phyloP scores from a whole-genome alignment of 37 sponge, comb jelly and placozoan genomes.

The Halisarca cf. caerulea region DNA sequence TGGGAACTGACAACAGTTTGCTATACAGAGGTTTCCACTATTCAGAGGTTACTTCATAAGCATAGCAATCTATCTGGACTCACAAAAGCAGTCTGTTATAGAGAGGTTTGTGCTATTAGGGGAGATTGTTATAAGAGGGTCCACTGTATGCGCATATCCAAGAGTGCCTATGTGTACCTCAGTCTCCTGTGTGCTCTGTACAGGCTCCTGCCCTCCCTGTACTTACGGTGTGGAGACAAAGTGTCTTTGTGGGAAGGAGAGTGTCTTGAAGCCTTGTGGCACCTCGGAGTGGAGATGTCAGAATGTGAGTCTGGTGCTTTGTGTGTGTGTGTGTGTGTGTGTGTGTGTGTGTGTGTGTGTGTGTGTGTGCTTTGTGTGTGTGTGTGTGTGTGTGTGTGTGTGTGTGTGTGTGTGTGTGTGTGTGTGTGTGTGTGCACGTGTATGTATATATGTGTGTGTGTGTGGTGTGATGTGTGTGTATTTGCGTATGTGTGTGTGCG shows the following conservation, averaged over 20 bases:
- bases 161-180: no score
- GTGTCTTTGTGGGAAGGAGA: conserved; percentile 81
- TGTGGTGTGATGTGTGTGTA: no score
- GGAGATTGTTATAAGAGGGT: no score
- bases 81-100: no score
- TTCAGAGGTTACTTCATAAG: no score
- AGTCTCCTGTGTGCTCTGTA: neutral
- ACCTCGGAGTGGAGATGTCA: conserved; percentile 75
- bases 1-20: no score
- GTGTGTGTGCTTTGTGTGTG: neutral
- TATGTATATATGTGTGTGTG: neutral
- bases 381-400: neutral
- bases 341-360: neutral
- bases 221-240: conserved; percentile 22
- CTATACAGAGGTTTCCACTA: no score
- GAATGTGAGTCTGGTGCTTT: conserved; percentile 45
- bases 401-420: neutral
- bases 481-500: no score
- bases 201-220: conserved; percentile 80
- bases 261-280: conserved; percentile 44
- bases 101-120: no score
- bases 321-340: conserved; percentile 3
- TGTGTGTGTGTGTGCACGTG: neutral
- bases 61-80: no score
- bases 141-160: no score